Base-by-base conservation (phyloP, 2,888 invertebrate genomes). In the Sicus ferrugineus region DNA sequence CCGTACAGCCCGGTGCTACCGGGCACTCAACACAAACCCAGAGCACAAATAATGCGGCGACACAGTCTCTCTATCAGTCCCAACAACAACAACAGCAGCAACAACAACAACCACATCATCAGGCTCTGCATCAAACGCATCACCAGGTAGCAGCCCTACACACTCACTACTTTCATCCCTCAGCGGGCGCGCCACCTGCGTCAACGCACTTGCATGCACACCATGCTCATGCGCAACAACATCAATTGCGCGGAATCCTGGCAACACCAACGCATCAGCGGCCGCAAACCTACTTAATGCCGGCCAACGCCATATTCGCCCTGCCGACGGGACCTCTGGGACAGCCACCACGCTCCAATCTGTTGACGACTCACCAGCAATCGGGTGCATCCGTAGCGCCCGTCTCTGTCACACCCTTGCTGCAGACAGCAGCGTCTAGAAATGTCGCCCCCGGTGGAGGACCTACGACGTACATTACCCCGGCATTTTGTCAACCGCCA, bases 401-500 rank as follows among this genome's bases (percentile, higher is more conserved):
- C 2, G 71, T 73, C 9, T 52, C 70, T 62, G 73, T 79, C 52
- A 70, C 74, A 11, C 68, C 74, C 23, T 73, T 73, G 62, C 58
- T 75, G 19, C 75, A 75, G 50, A 67, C 70, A 67, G 61, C 75
- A 54, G 67, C 81, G 4, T 65, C 74, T 38, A 69, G 77, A 7
- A 69, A 76, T 3, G 50, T 80, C 3, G 70, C 76, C 3, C 69
- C 76, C 1, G 48, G 79, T 2, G 80, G 76, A 28, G 80, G 81
- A 1, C 72, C 77, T 0, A 65, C 80, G 2, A n/a, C 79, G 0
- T 82, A 79, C 23, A 73, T 80, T 21, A 66, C 76, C 2, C 70
- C 77, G 21, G 65, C 77, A 3, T 83, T 75, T 69, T 79, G 81
- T 46, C 74, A 75, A 62, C 80, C 69, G 38, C 76, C 73, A 19